phyloP scores from a whole-genome alignment of 2,113 vertebrate species.

The Nothobranchius furzeri region DNA sequence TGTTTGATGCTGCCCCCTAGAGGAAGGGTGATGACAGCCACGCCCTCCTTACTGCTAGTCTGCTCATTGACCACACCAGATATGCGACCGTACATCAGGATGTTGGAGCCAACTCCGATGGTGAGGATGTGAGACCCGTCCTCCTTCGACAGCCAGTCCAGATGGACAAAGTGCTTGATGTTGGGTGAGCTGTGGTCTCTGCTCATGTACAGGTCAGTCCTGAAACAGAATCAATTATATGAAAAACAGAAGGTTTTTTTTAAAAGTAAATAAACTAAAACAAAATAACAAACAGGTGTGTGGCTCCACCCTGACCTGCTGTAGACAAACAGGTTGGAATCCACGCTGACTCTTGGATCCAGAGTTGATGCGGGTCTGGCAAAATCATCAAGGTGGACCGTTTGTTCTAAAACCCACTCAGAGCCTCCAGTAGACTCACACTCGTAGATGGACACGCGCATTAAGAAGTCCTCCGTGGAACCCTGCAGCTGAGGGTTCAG shows the following conservation, averaged over 20 bases:
- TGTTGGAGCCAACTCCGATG: slow-evolving; percentile 95
- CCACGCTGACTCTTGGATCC: slow-evolving; percentile 92
- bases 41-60: slow-evolving; percentile 89
- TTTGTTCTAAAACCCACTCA: slow-evolving; percentile 98
- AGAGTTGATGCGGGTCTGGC: slow-evolving; percentile 87
- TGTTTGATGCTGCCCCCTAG: slow-evolving; percentile 98
- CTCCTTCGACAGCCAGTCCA: slow-evolving; percentile 99
- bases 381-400: slow-evolving; percentile 93
- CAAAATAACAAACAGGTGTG: not conserved
- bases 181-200: slow-evolving; percentile 89
- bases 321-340: slow-evolving; percentile 98
- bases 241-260: not conserved
- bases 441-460: slow-evolving; percentile 98
- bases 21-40: slow-evolving; percentile 94
- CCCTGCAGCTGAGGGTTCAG: slow-evolving; percentile 36
- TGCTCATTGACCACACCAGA: slow-evolving; percentile 94
- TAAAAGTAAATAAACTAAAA: not conserved
- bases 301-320: slow-evolving; percentile 83
- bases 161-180: slow-evolving; percentile 96
- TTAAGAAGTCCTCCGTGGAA: slow-evolving; percentile 87
- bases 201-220: slow-evolving; percentile 89
- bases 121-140: slow-evolving; percentile 98
- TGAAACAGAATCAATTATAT: slow-evolving; percentile 76
- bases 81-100: slow-evolving; percentile 97
- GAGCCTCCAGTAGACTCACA: slow-evolving; percentile 98